Conservation (phyloP, 2,888 invertebrate species). For the Brachylomia viminalis region DNA sequence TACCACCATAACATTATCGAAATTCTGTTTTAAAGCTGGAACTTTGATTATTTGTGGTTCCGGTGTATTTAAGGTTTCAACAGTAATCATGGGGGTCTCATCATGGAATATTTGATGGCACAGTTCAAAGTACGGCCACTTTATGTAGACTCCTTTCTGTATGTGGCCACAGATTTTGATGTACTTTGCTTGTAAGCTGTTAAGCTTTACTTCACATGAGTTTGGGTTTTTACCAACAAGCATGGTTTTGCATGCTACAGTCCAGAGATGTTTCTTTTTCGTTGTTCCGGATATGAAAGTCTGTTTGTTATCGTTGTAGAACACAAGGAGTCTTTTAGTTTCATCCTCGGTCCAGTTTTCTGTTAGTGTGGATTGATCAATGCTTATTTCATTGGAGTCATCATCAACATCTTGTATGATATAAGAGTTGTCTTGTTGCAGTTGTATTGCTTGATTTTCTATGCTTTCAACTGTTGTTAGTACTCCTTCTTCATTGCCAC, state of each 20-base stretch:
- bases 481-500: slow-evolving; percentile 75
- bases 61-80: slow-evolving; percentile 43
- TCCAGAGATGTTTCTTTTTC: slow-evolving; percentile 82
- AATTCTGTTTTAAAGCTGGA: slow-evolving; percentile 41
- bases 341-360: slow-evolving; percentile 82
- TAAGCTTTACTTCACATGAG: slow-evolving; percentile 79
- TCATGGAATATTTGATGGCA: slow-evolving; percentile 84
- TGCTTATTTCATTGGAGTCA: slow-evolving; percentile 37
- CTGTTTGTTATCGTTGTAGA: slow-evolving; percentile 85
- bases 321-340: slow-evolving; percentile 79
- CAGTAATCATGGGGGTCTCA: slow-evolving; percentile 63
- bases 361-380: slow-evolving; percentile 23
- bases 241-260: slow-evolving; percentile 85
- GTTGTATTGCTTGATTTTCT: slow-evolving; percentile 70
- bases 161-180: slow-evolving; percentile 71
- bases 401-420: slow-evolving; percentile 68
- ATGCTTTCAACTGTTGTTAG: slow-evolving; percentile 75
- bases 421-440: slow-evolving; percentile 70
- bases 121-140: slow-evolving; percentile 80
- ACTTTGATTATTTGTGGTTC: slow-evolving; percentile 55
- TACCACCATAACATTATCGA: slow-evolving; percentile 70
- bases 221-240: slow-evolving; percentile 77
- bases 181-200: slow-evolving; percentile 78
- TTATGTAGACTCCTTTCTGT: slow-evolving; percentile 71
- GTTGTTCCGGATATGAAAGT: slow-evolving; percentile 78